Evolutionary conservation across 2,113 vertebrate species (phyloP), one percentile per base, ranked within the genome.

Genomic region (Pelecanoides urinatrix): DNA sequence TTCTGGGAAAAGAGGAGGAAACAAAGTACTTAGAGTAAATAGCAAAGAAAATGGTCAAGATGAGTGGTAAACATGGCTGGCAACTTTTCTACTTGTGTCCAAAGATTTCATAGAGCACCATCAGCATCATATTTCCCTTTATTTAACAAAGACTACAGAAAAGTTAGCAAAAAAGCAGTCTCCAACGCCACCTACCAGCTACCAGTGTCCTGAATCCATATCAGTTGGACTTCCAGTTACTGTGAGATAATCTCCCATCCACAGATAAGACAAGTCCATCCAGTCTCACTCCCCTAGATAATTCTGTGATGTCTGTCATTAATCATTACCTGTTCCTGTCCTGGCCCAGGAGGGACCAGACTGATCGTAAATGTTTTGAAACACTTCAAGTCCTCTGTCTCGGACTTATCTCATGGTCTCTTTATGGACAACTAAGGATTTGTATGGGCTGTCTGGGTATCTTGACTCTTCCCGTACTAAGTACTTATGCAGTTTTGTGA

Each of bases 11-110:
- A 40, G 12, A 84, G 34, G 8, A 53, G 23, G 22, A 92, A 86
- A 68, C 5, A 21, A 75, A 45, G 0, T 34, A 38, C 13, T 82
- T 14, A 16, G 6, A 71, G 16, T 72, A 79, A 90, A n/a, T 11
- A n/a, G 10, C 17, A 68, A 34, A 55, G 22, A 74, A 77, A 84
- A 70, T 12, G 2, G 2, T 59, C 34, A 71, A 8, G 16, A 16
- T 47, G 36, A 36, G 20, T 4, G 14, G 3, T 13, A 62, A 3
- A 2, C 9, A 19, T 40, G 70, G 2, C 13, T n/a, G 7, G 1
- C 3, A 67, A 40, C 10, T 36, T 52, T 61, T 42, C 30, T 80
- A 5, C 10, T 85, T 65, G 4, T 58, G 9, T 38, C 42, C 36
- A 63, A 65, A 89, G 22, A 50, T 77, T 50, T 79, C 45, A 45